Conservation (phyloP, 2,113 vertebrate species). For the Sus scrofa region T2T-Sscrofa CM000830.6:124424501-124425000, state of each 20-base stretch:
- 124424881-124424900: neutral
- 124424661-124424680: slow-evolving; percentile 9
- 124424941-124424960: neutral
- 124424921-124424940: neutral
- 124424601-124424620: slow-evolving; percentile 11
- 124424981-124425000: neutral
- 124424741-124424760: neutral
- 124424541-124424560: slow-evolving; percentile 19
- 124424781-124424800: slow-evolving; percentile 33
- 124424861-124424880: neutral
- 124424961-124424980: neutral
- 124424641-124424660: slow-evolving; percentile 44
- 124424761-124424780: neutral
- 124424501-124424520: neutral
- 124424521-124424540: neutral
- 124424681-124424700: neutral
- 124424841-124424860: neutral
- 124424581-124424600: slow-evolving; percentile 19
- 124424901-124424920: neutral
- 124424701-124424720: neutral
- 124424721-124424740: neutral
- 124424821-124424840: neutral
- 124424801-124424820: slow-evolving; percentile 9
- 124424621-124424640: neutral
- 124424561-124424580: neutral